A percentile compares a stretch with the other conserved stretches of the same genome.
Conservation (phyloP, 2,888 invertebrate species). For the Neocrepidodera transversa region DNA sequence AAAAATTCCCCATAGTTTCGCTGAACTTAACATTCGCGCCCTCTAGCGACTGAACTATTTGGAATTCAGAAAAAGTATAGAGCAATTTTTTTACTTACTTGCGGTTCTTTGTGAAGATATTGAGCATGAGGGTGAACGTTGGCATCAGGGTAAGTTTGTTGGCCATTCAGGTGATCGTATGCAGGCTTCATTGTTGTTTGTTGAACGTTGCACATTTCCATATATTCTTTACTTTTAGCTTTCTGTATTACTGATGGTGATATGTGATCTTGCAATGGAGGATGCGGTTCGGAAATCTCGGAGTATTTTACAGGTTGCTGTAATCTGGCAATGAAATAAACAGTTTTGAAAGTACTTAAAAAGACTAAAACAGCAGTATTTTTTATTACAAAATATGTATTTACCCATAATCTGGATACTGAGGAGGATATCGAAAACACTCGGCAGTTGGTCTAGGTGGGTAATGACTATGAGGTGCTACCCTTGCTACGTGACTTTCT, state of each 20-base stretch:
- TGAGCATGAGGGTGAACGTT: conserved; percentile 45
- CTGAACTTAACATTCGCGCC: too few species aligned
- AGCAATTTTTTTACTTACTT: conserved; percentile 37
- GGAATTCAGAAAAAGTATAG: too few species aligned
- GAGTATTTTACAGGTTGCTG: conserved; percentile 56
- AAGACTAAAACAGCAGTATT: background rate
- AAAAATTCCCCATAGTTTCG: too few species aligned
- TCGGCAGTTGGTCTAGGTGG: conserved; percentile 49
- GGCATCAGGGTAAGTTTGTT: conserved; percentile 40
- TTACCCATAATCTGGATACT: conserved; percentile 53
- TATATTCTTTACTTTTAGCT: conserved; percentile 54
- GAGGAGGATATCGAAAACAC: conserved; percentile 48
- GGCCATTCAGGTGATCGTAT: conserved; percentile 44
- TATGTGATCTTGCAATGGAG: conserved; percentile 44
- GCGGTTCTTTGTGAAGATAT: conserved; percentile 51
- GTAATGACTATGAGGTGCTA: conserved; percentile 58
- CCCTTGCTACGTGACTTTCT: conserved; percentile 56
- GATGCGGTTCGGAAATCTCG: conserved; percentile 50
- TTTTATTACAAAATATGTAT: conserved; percentile 7
- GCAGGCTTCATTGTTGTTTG: conserved; percentile 49
- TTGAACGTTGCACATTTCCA: conserved; percentile 55
- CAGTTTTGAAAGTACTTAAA: background rate
- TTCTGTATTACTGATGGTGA: conserved; percentile 51
- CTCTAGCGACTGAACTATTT: too few species aligned
- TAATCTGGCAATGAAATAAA: conserved; percentile 24